A percentile compares a stretch with the other conserved stretches of the same genome.
Conservation (phyloP, 2,888 invertebrate genomes). For the Monoplex corrugatus region DNA sequence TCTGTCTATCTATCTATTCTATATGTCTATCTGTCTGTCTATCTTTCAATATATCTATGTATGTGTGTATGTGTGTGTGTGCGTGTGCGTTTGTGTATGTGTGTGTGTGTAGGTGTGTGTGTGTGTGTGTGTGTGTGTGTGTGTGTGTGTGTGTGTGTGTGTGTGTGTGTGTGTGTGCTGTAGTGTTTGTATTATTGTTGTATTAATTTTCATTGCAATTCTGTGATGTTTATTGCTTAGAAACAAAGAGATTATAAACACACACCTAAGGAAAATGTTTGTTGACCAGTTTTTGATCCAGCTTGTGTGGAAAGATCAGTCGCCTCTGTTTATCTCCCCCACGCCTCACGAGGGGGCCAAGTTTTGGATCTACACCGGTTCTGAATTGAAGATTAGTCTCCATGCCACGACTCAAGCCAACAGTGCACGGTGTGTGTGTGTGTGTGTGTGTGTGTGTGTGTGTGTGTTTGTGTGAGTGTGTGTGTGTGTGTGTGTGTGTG, state of each 20-base stretch:
- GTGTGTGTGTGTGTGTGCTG: too few species aligned
- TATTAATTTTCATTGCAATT: too few species aligned
- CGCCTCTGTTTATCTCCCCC: background rate
- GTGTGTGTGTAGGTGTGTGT: too few species aligned
- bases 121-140: too few species aligned
- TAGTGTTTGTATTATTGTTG: too few species aligned
- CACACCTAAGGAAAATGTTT: background rate
- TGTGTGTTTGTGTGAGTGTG: background rate
- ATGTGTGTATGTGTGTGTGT: too few species aligned
- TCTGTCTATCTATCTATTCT: too few species aligned
- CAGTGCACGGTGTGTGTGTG: background rate
- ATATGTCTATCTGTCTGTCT: too few species aligned
- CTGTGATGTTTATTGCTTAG: too few species aligned
- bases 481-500: background rate
- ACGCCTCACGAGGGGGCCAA: conserved; percentile 12
- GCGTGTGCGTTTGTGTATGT: too few species aligned
- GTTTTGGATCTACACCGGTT: conserved; percentile 27
- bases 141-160: too few species aligned
- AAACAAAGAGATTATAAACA: conserved; percentile 8
- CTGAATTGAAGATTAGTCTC: background rate
- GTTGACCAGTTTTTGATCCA: background rate
- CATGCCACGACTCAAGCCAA: background rate
- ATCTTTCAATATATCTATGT: too few species aligned
- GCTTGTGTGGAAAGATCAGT: background rate
- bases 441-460: background rate